Base-by-base conservation (phyloP, 1,140 invertebrate species). In the Drosophila saltans region DNA sequence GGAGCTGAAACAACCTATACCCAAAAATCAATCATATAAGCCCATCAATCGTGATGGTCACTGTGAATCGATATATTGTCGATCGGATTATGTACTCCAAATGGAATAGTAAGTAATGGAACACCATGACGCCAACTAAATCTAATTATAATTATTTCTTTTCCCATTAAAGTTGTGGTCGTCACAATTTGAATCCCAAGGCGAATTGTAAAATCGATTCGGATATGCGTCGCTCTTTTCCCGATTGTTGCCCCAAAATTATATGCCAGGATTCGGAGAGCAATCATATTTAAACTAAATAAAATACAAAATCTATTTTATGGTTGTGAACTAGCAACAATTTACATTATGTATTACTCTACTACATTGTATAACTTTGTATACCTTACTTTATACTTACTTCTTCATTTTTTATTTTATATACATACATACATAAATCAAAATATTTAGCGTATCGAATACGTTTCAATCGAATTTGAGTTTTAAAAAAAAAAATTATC, bases 41-140 rank as follows among this genome's bases (percentile, higher is more conserved):
- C 90, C 90, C 24, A 90, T 91, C 16, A 91, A 91, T 62, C 81
- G 83, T 3, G 90, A 90, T 30, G 90, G 77, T 4, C 80, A 84
- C 66, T 91, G 90, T 63, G 77, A 90, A 16, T 81, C 90, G 16
- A 79, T 91, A 9, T 90, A 75, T 39, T 91, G 90, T 57, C 78
- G 90, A 1, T 72, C 86, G 8, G 90, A 91, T 43, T 89, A 63
- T 67, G 90, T 91, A 2, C 76, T 91, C 0, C 78, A 91, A 59
- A 91, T 91, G 30, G 67, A 60, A 58, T 88, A 73, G 90, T 91
- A 60, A 80, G 86, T 58, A 1, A 9, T 26, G 3, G 16, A 11
- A 55, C 24, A 1, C 36, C 7, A 45, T 26, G 21, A 28, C n/a
- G 9, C 26, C n/a, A 5, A 40, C 28, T 30, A 28, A 58, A 39